Base-by-base conservation (phyloP, 2,797 vertebrate species). In the Anguilla marmorata region DNA sequence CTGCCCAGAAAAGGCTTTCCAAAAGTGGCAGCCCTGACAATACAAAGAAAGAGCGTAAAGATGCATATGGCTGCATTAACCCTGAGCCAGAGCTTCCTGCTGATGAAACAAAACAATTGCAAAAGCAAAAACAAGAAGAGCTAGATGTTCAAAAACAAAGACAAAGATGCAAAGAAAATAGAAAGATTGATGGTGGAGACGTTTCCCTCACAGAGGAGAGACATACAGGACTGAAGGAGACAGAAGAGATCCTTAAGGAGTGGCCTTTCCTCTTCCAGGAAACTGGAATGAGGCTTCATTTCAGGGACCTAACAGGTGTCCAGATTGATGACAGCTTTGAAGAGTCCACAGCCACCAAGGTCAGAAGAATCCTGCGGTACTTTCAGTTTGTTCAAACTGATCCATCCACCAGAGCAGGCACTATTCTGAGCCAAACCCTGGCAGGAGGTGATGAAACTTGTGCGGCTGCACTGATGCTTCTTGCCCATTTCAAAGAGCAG, bases 281-380 rank as follows among this genome's bases (percentile, higher is more conserved):
- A 89, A 27, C 7, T 84, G 87, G 84, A 90, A 90, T 88, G 87
- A 89, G 58, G 69, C 48, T 91, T 89, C 85, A 91, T 92, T 91
- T 90, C 74, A 91, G 27, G 14, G 69, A 88, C 54, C 87, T 90
- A 82, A 89, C 88, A 86, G 90, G 90, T 87, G 58, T 90, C 85
- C 84, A 89, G 50, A 80, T 87, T 19, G 56, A 88, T 86, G 85
- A 87, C 37, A 52, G 19, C 74, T 91, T 92, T 89, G 88, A 86
- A 82, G 89, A 90, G 66, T 89, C 87, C 24, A 84, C 76, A 76
- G 58, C 56, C 21, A 88, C 45, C 72, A 91, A 90, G 66, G 84
- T 88, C 87, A 72, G 14, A 82, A 91, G 89, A 91, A 88, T 91
- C 86, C 80, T 90, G 27, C 14, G 12, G 21, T 89, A 88, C 60